Evolutionary conservation across 2,888 invertebrate genomes (phyloP), one percentile per base, ranked within the genome.

Genomic region (Acleris laterana): DNA sequence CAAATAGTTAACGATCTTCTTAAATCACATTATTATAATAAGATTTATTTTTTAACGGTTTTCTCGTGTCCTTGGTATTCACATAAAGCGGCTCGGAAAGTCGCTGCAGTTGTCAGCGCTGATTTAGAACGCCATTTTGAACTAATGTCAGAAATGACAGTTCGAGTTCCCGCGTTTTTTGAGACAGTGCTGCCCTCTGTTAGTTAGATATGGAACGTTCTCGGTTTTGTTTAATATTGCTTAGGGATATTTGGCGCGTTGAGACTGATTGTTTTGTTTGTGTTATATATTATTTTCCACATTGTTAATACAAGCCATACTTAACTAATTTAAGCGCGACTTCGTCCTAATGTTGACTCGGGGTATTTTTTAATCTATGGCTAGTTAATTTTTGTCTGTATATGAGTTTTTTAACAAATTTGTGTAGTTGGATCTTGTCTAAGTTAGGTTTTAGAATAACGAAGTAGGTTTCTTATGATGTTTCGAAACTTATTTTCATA

Each of bases 231-330:
- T 89, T 88, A 81, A 81, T 85, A 84, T 82, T 85, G 79, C 84
- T 82, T 82, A 81, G 82, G 78, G 74, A 82, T 82, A 78, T 88
- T 90, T 92, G 86, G 85, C 89, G 87, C 87, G 91, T 91, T 91
- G 92, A 92, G 93, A 93, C 92, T 93, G 93, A 92, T 92, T 91
- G 90, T 91, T 91, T 92, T 91, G 91, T 91, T 92, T 90, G 86
- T 90, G 89, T 91, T 91, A 88, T 90, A 83, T 86, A 86, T 87
- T 84, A 90, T 90, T 90, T 90, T 85, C 84, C 85, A 82, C 75
- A 78, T 87, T 84, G 85, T 86, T 84, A 82, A 84, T 82, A 78
- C 77, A 76, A 80, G 78, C 81, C 79, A 78, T 79, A 77, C 71
- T 75, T 73, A 78, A 78, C 75, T 82, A 78, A 77, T 79, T 73